Evolutionary conservation across 2,797 vertebrate genomes (phyloP), one percentile per base, ranked within the genome.

Genomic region (Zenarchopterus dispar): DNA sequence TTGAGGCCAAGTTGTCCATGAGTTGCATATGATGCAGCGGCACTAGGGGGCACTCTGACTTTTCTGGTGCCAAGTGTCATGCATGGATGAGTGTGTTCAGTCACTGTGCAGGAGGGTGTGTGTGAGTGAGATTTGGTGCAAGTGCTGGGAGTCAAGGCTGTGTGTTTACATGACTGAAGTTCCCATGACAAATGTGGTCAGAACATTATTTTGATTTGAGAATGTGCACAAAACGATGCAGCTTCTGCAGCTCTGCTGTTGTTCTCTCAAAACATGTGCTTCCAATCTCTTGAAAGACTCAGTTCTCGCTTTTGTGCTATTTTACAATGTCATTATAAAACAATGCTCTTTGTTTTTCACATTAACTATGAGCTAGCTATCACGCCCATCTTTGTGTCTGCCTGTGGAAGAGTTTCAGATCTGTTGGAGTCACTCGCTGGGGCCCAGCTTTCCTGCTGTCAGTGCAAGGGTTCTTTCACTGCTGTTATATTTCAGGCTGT

Each of bases 401-500:
- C 93, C 93, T 87, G 83, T 92, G 92, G 93, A 93, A 90, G 92
- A 80, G 93, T 91, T 93, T 92, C 89, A 93, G 92, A 93, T 94
- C 91, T 91, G 91, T 7, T 89, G 89, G 89, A 94, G 94, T 92
- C 77, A 69, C 84, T 86, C 19, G 86, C 90, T 78, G 83, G 78
- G 88, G 77, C 89, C 84, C 80, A 85, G 90, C 71, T 83, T 84
- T 73, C 82, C 82, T 86, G 73, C 77, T 88, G 91, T 89, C 90
- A 89, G 71, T 76, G 70, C 4, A 0, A 82, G 41, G 68, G 61
- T 73, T 88, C 76, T 79, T 84, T 83, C 73, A 48, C 73, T 83
- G 88, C 92, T 94, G 91, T 84, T 91, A 96, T 96, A 95, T 96
- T 97, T 96, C 95, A 95, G 95, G 93, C 95, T 97, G 94, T 97